Conservation (phyloP, 2,888 invertebrate genomes). For the Dendrolimus pini region DNA sequence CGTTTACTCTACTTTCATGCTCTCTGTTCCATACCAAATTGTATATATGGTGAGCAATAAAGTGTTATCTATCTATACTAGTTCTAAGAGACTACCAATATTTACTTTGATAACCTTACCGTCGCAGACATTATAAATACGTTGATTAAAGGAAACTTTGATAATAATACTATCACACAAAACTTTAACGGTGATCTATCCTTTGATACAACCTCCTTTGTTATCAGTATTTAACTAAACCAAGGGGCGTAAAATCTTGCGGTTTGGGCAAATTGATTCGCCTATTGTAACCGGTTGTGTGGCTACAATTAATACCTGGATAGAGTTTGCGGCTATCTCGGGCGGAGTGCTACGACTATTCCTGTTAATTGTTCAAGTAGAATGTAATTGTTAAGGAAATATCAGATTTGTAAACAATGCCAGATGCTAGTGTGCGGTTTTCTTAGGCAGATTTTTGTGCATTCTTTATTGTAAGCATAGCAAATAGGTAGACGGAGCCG, state of each 20-base stretch:
- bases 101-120: too few relatives aligned
- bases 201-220: background rate
- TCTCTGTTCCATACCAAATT: too few relatives aligned
- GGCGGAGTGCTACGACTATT: background rate
- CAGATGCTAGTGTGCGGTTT: too few relatives aligned
- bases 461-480: too few relatives aligned
- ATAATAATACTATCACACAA: background rate
- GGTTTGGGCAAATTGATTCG: background rate
- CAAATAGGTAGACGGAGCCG: too few relatives aligned
- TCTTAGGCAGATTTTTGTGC: too few relatives aligned
- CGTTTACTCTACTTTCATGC: too few relatives aligned
- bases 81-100: too few relatives aligned
- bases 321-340: constrained; percentile 6
- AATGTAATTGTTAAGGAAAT: too few relatives aligned
- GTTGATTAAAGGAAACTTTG: background rate
- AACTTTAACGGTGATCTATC: background rate
- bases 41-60: too few relatives aligned
- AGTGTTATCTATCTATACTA: too few relatives aligned
- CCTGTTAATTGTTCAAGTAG: background rate
- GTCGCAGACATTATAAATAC: background rate
- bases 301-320: constrained; percentile 4
- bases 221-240: background rate
- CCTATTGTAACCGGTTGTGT: constrained; percentile 2
- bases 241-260: background rate
- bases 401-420: too few relatives aligned